These are phyloP conservation scores for Mirza zaza DNA, from an alignment of 2,113 vertebrate species.

Conservation along the genomic window DNA sequence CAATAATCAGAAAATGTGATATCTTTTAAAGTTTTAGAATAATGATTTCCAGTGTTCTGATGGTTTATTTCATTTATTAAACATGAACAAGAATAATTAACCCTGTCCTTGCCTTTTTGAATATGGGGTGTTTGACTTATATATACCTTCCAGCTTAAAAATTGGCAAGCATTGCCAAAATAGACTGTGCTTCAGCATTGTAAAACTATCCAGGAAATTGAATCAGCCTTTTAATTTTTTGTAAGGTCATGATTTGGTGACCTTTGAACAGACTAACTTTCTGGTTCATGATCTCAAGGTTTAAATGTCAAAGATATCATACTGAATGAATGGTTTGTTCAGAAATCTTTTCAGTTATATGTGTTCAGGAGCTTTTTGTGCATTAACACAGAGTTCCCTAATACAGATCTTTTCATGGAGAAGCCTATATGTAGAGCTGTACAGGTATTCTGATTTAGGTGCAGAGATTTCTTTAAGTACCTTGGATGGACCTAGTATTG, in stretches of 20 bases:
- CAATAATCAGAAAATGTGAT: neutral
- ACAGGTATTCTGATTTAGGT: neutral
- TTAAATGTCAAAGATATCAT: neutral
- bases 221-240: neutral
- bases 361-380: neutral
- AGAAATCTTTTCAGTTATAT: neutral
- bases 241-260: neutral
- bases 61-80: conserved; percentile 27
- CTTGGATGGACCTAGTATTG: neutral
- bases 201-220: neutral
- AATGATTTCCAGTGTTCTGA: neutral
- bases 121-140: neutral
- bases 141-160: neutral
- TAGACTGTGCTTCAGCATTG: neutral
- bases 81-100: neutral
- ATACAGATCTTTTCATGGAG: neutral
- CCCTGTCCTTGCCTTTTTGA: neutral
- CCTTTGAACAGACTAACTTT: conserved; percentile 13
- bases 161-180: neutral
- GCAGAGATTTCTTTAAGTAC: neutral
- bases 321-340: neutral
- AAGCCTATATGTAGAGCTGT: neutral
- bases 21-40: neutral
- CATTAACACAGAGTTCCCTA: neutral
- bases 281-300: neutral